These are phyloP conservation scores for Stenurella melanura DNA, from an alignment of 2,888 invertebrate species.

Conservation along the genomic window DNA sequence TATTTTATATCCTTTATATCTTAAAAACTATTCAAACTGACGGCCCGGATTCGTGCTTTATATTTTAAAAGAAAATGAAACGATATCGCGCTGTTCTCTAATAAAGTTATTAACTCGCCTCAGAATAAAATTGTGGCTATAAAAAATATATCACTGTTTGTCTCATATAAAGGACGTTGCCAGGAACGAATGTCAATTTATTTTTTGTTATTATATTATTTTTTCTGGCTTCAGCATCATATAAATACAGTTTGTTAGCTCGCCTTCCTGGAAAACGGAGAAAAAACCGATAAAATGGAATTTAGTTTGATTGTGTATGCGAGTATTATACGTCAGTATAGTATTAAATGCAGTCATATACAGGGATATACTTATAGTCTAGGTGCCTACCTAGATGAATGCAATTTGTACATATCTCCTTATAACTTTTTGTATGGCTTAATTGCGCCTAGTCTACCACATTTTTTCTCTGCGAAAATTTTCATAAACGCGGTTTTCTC, in stretches of 20 bases:
- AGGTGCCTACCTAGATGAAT: too few relatives aligned
- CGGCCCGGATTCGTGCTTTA: too few relatives aligned
- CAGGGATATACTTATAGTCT: too few relatives aligned
- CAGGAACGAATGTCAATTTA: not conserved
- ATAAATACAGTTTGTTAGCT: not conserved
- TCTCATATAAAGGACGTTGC: not conserved
- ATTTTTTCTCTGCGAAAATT: too few relatives aligned
- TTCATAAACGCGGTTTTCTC: too few relatives aligned
- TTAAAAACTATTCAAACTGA: too few relatives aligned
- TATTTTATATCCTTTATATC: too few relatives aligned
- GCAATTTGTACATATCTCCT: too few relatives aligned
- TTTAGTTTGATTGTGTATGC: not conserved
- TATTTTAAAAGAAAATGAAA: too few relatives aligned
- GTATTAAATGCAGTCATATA: not conserved
- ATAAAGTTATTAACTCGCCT: not conserved
- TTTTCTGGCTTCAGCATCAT: not conserved
- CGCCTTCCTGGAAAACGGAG: not conserved
- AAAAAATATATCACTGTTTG: not conserved
- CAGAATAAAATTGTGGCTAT: not conserved
- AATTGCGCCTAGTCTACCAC: too few relatives aligned
- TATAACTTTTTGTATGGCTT: too few relatives aligned
- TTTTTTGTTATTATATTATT: not conserved
- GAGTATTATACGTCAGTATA: not conserved
- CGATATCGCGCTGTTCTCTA: not conserved
- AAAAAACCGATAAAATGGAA: not conserved